These are phyloP conservation scores for Hartigia nigra DNA, from an alignment of 2,888 invertebrate genomes.

Conservation along the genomic window DNA sequence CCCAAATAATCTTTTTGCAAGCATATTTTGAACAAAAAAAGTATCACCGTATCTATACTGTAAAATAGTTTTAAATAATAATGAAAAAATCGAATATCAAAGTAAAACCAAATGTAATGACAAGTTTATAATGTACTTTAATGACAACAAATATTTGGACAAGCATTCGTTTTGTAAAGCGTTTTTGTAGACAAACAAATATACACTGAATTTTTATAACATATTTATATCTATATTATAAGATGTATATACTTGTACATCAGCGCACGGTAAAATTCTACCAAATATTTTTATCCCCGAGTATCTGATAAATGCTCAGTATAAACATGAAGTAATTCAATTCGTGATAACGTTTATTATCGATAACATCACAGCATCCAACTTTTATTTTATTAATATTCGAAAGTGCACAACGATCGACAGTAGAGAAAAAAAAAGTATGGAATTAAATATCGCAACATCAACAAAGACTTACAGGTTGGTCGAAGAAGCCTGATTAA, in stretches of 20 bases:
- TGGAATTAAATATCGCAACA: background rate
- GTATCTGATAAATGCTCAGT: background rate
- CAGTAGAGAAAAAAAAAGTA: background rate
- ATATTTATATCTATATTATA: background rate
- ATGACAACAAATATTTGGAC: background rate
- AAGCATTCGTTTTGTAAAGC: constrained; percentile 3
- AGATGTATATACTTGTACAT: background rate
- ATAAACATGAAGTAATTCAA: background rate
- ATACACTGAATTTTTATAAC: background rate
- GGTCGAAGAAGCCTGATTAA: background rate
- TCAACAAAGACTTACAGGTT: background rate
- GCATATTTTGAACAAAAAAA: background rate
- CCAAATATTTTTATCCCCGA: background rate
- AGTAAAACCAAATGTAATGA: background rate
- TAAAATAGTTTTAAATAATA: background rate
- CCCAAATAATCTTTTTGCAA: background rate
- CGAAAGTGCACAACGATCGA: background rate
- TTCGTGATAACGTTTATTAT: background rate
- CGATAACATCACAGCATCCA: background rate
- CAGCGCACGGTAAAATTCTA: background rate
- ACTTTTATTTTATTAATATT: background rate
- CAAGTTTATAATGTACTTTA: background rate
- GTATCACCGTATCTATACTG: background rate
- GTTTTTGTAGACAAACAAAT: constrained; percentile 2
- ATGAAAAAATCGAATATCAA: background rate